A percentile compares a stretch with the other conserved stretches of the same genome.
Conservation (phyloP, 2,888 invertebrate species). For the Sesia apiformis region DNA sequence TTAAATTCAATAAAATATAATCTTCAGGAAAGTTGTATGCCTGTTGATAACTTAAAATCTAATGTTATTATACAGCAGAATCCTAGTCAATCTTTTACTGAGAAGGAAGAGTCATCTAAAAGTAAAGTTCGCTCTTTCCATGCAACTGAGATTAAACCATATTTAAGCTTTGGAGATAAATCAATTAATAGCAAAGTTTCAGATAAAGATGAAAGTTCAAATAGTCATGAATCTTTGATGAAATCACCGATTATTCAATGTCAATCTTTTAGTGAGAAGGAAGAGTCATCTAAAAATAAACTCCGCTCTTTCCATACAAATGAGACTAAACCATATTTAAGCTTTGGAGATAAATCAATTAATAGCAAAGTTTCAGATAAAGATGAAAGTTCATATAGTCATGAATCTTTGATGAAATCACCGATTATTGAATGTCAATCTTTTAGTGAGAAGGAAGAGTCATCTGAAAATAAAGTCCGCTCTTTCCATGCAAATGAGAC, state of each 20-base stretch:
- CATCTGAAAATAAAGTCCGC: not conserved
- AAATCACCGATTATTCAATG: too few relatives aligned
- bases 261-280: not conserved
- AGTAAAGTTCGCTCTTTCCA: too few relatives aligned
- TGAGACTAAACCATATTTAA: too few relatives aligned
- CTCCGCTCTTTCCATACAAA: too few relatives aligned
- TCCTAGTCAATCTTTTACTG: not conserved
- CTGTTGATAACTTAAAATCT: not conserved
- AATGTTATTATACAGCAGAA: not conserved
- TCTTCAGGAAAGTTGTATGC: not conserved
- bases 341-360: too few relatives aligned
- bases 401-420: not conserved
- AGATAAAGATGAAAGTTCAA: too few relatives aligned
- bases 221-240: not conserved
- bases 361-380: too few relatives aligned
- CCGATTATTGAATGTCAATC: too few relatives aligned
- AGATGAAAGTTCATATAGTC: not conserved
- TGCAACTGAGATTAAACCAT: too few relatives aligned
- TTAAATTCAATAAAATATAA: not conserved
- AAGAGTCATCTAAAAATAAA: not conserved
- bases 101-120: not conserved
- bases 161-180: too few relatives aligned
- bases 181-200: too few relatives aligned
- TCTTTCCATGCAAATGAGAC: too few relatives aligned
- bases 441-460: not conserved